A percentile compares a stretch with the other conserved stretches of the same genome.
These are phyloP conservation scores for Archilochus colubris DNA, from an alignment of 2,113 vertebrate genomes.

Conservation along the genomic window DNA sequence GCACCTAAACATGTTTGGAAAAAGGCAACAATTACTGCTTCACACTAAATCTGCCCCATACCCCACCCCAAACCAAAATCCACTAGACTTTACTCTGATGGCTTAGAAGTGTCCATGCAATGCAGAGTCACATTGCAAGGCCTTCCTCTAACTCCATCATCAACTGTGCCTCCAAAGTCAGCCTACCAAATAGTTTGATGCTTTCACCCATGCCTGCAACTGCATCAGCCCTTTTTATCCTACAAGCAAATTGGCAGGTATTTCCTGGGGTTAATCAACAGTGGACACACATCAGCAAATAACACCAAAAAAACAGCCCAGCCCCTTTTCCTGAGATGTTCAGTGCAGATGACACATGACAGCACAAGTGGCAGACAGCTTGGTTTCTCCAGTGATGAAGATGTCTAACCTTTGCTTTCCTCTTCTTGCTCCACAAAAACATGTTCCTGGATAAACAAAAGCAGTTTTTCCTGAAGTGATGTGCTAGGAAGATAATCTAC, in stretches of 20 bases:
- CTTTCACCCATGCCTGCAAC: background rate
- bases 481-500: slow-evolving; percentile 79
- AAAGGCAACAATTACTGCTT: background rate
- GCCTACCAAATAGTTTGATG: background rate
- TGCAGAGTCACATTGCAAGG: background rate
- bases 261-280: background rate
- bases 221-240: background rate
- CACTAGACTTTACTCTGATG: background rate
- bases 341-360: background rate
- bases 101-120: background rate
- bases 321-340: background rate
- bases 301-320: background rate
- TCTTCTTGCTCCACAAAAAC: slow-evolving; percentile 77
- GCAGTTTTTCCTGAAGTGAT: slow-evolving; percentile 84
- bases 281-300: background rate
- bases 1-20: background rate
- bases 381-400: background rate
- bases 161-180: background rate
- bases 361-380: background rate
- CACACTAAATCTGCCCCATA: background rate
- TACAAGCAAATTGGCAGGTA: background rate
- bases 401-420: slow-evolving; percentile 75
- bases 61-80: background rate
- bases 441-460: slow-evolving; percentile 78
- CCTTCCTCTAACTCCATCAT: background rate